Conservation (phyloP, 2,888 invertebrate species). For the Diadegma fenestrale region DNA sequence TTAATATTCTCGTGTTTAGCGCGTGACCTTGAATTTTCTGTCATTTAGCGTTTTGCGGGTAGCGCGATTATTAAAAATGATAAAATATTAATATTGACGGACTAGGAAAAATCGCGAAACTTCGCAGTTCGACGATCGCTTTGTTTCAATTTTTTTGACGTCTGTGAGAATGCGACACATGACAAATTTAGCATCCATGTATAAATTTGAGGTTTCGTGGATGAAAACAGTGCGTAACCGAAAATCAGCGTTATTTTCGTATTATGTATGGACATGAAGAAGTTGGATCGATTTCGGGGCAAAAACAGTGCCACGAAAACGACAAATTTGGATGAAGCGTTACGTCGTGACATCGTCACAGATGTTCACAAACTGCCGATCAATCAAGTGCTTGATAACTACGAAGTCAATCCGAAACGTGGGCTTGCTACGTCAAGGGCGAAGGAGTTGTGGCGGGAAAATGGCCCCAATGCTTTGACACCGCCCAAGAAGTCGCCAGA, state of each 20-base stretch:
- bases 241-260: slow-evolving; percentile 23
- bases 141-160: neutral
- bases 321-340: slow-evolving; percentile 68
- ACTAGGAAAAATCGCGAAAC: neutral
- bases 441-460: slow-evolving; percentile 86
- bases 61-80: neutral
- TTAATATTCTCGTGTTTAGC: neutral
- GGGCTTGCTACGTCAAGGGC: slow-evolving; percentile 88
- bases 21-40: neutral
- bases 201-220: neutral
- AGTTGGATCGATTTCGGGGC: slow-evolving; percentile 47
- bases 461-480: slow-evolving; percentile 90
- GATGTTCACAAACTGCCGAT: slow-evolving; percentile 72
- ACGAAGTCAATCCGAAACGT: slow-evolving; percentile 65
- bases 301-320: slow-evolving; percentile 36
- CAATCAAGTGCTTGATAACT: slow-evolving; percentile 69
- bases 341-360: slow-evolving; percentile 72
- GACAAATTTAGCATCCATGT: neutral
- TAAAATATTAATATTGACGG: neutral
- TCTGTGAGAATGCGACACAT: slow-evolving; percentile 2
- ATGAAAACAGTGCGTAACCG: neutral
- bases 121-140: neutral
- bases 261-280: slow-evolving; percentile 55
- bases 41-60: neutral
- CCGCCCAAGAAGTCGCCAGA: slow-evolving; percentile 90